These are phyloP conservation scores for Mergus octosetaceus DNA, from an alignment of 2,797 vertebrate genomes.

Conservation along the genomic window DNA sequence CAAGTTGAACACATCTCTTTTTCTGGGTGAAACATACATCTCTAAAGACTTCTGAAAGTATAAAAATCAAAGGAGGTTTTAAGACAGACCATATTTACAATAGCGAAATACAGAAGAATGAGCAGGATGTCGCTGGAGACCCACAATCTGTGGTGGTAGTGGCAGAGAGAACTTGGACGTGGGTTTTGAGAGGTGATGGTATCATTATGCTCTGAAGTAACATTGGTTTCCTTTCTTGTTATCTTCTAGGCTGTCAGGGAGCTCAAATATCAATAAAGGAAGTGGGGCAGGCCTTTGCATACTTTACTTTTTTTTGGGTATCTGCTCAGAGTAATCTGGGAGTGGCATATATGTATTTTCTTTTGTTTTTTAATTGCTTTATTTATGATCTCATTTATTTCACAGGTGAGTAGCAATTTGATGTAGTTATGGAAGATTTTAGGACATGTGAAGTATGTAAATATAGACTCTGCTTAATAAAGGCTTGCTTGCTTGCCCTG, in stretches of 20 bases:
- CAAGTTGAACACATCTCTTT: background rate
- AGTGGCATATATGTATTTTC: background rate
- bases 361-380: background rate
- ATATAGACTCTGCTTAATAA: conserved; percentile 8
- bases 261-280: background rate
- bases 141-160: background rate
- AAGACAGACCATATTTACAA: background rate
- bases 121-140: background rate
- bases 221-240: background rate
- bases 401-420: background rate
- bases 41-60: background rate
- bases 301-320: background rate
- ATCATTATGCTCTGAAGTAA: background rate
- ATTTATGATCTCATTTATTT: background rate
- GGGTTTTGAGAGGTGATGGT: background rate
- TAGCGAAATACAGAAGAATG: background rate
- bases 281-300: background rate
- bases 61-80: background rate
- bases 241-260: background rate
- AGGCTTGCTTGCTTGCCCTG: background rate
- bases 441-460: background rate
- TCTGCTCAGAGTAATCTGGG: background rate
- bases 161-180: background rate
- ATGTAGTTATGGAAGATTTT: background rate
- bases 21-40: background rate